A percentile compares a stretch with the other conserved stretches of the same genome.
Evolutionary conservation across 1,140 invertebrate species (phyloP).

Genomic region (Cylas formicarius): DNA sequence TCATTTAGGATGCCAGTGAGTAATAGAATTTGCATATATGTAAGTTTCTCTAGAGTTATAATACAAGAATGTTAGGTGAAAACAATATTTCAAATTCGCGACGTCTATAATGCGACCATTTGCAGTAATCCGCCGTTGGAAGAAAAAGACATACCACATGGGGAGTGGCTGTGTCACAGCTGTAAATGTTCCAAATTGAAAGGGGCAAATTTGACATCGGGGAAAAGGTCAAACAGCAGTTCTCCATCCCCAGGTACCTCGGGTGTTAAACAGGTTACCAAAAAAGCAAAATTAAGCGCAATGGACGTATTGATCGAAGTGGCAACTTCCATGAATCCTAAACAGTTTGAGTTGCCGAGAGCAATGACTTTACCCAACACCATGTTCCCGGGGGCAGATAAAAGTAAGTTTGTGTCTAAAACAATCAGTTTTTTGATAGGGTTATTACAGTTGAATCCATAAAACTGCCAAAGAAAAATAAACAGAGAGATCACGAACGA

Average conservation of each 20-base stretch:
- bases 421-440: not conserved
- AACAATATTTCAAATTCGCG: not conserved
- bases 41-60: not conserved
- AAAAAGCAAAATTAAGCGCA: slow-evolving; percentile 49
- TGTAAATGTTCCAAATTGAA: slow-evolving; percentile 49
- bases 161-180: slow-evolving; percentile 83
- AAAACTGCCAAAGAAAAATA: slow-evolving; percentile 15
- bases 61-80: not conserved
- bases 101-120: slow-evolving; percentile 12
- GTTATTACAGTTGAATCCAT: slow-evolving; percentile 10
- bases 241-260: slow-evolving; percentile 4
- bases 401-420: slow-evolving; percentile 42
- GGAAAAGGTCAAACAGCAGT: slow-evolving; percentile 27
- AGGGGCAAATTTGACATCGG: not conserved
- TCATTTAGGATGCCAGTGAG: slow-evolving; percentile 90
- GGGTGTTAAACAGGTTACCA: slow-evolving; percentile 20
- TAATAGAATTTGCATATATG: slow-evolving; percentile 27
- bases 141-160: slow-evolving; percentile 80
- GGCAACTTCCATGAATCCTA: slow-evolving; percentile 76
- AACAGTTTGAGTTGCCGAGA: slow-evolving; percentile 78
- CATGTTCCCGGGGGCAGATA: slow-evolving; percentile 75
- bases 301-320: slow-evolving; percentile 72
- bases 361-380: slow-evolving; percentile 66
- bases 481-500: slow-evolving; percentile 29
- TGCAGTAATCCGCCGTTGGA: slow-evolving; percentile 81